Base-by-base conservation (phyloP, 2,888 invertebrate genomes). In the Nezara viridula region DNA sequence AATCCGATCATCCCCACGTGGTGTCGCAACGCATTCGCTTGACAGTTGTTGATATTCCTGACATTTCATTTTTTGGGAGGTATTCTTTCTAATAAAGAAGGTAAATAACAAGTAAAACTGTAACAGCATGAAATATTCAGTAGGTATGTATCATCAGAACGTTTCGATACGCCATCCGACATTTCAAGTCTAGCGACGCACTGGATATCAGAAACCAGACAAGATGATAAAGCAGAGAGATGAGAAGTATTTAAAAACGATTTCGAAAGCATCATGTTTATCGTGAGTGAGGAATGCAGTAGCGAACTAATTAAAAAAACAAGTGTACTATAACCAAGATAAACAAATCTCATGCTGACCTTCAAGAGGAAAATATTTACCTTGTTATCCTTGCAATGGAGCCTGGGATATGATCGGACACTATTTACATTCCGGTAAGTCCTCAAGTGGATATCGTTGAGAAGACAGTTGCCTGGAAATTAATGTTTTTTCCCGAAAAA, bases 331-430 rank as follows among this genome's bases (percentile, higher is more conserved):
- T 37, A 37, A 73, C 66, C 32, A 73, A 73, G 66, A 73, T 73
- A 73, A 73, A 73, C 66, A 73, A 73, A 73, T 73, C 66, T 37
- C 66, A 73, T 73, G 66, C 66, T 73, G 66, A 21, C 32, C 66
- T 73, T 37, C 16, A 21, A 37, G 2, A 7, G 66, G 66, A 37
- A 73, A 73, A 73, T 73, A 73, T 73, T 73, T 73, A 73, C 66
- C 66, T 73, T 73, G 1, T 37, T 73, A 37, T 73, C 32, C 32
- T 16, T 21, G 37, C 4, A 37, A 37, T 37, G 37, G 21, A 73
- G 66, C 19, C 3, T 37, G 19, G 6, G 37, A 19, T 73, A 2
- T 60, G 60, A 16, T 19, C 21, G 24, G 19, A 73, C 66, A 73
- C 66, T 73, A 37, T 32, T 19, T 73, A 19, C 19, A 73, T 37